phyloP scores from a whole-genome alignment of 2,888 invertebrate species.

The Acutogordius australiensis region DNA sequence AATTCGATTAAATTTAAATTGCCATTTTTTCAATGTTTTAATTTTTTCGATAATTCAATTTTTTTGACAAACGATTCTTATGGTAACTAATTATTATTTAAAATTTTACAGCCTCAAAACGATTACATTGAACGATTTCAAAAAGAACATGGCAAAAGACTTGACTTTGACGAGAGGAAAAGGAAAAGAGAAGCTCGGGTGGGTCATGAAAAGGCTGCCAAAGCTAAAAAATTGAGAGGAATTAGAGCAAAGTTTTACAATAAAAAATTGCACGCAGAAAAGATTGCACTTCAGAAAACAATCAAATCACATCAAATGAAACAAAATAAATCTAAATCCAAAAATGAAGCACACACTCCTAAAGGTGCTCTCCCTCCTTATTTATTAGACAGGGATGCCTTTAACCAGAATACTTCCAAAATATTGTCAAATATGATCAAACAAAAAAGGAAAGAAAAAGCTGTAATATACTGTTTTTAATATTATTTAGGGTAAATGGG shows the following conservation, averaged over 20 bases:
- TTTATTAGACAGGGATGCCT: conserved; percentile 69
- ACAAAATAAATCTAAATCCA: conserved; percentile 44
- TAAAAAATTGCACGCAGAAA: conserved; percentile 78
- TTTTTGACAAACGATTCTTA: too few species aligned
- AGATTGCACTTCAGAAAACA: conserved; percentile 81
- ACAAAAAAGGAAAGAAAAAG: conserved; percentile 95
- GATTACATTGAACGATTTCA: conserved; percentile 93
- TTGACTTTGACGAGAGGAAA: conserved; percentile 81
- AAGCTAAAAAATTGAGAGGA: conserved; percentile 64
- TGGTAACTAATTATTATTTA: too few species aligned
- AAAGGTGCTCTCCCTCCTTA: conserved; percentile 82
- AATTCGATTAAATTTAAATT: too few species aligned
- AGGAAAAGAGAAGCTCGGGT: conserved; percentile 73
- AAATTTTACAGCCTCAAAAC: conserved; percentile 97
- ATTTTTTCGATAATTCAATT: too few species aligned
- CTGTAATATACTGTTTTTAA: conserved; percentile 24
- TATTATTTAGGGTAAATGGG: conserved; percentile 55
- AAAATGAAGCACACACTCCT: conserved; percentile 40
- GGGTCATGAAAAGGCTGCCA: conserved; percentile 60
- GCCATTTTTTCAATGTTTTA: too few species aligned
- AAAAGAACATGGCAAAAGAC: conserved; percentile 69
- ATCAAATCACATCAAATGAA: conserved; percentile 87
- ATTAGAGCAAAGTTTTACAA: conserved; percentile 90
- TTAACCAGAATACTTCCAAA: conserved; percentile 51
- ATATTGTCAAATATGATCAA: conserved; percentile 94